Conservation (phyloP, 1,140 invertebrate species). For the Drosophila kurseongensis region DNA sequence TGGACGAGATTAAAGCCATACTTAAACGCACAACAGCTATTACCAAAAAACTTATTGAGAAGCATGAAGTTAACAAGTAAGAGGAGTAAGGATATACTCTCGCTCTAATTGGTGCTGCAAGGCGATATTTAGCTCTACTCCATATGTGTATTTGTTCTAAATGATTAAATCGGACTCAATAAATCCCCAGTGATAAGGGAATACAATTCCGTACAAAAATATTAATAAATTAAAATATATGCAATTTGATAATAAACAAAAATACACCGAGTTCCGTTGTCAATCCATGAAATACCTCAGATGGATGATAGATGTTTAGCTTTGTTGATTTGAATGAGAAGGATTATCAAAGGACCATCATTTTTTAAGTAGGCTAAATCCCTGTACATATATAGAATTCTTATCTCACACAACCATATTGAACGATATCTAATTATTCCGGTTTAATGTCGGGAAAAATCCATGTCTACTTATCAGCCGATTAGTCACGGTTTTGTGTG, state of each 20-base stretch:
- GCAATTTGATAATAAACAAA: neutral
- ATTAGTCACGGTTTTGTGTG: slow-evolving; percentile 10
- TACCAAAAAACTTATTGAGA: slow-evolving; percentile 6
- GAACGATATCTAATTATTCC: neutral
- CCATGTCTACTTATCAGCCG: neutral
- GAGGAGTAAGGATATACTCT: neutral
- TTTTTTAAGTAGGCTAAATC: neutral
- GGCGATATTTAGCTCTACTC: neutral
- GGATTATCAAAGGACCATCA: neutral
- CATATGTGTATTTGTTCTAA: neutral
- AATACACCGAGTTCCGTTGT: neutral
- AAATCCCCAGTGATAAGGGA: slow-evolving; percentile 1
- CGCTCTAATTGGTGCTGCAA: neutral
- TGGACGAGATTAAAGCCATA: slow-evolving; percentile 6
- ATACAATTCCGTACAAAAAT: neutral
- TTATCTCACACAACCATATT: neutral
- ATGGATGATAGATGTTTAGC: neutral
- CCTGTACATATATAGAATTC: neutral
- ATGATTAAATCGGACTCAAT: neutral
- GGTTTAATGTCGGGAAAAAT: neutral
- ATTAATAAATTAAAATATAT: neutral
- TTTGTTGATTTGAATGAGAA: neutral
- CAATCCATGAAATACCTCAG: neutral
- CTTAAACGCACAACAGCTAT: neutral
- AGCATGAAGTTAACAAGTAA: neutral